Percentiles rank a stretch among this genome's conserved stretches.
phyloP scores from a whole-genome alignment of 1,140 invertebrate species.

The Daktulosphaira vitifoliae region DNA sequence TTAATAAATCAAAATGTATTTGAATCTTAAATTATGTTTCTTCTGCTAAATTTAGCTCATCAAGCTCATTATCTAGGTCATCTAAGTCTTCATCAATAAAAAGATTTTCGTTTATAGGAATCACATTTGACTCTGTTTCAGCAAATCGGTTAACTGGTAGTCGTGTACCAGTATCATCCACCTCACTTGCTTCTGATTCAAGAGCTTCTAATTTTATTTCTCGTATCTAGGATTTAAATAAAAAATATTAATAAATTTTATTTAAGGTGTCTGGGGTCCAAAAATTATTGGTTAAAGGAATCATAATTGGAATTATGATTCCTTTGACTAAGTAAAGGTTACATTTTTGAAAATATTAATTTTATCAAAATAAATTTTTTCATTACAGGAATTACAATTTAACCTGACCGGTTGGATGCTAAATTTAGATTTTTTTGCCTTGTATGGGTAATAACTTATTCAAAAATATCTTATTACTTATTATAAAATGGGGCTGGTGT shows the following conservation, averaged over 20 bases:
- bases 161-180: constrained; percentile 49
- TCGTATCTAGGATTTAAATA: constrained; percentile 3
- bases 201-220: constrained; percentile 65
- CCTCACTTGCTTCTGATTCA: constrained; percentile 61
- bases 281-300: too few relatives aligned
- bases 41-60: constrained; percentile 45
- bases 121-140: constrained; percentile 43
- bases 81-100: constrained; percentile 78
- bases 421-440: too few relatives aligned
- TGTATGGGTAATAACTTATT: too few relatives aligned
- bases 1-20: background rate
- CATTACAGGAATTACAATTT: too few relatives aligned
- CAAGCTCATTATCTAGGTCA: constrained; percentile 72
- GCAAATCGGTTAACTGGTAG: constrained; percentile 45
- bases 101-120: constrained; percentile 88
- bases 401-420: too few relatives aligned
- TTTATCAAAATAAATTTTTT: background rate
- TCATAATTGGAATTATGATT: background rate
- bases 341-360: background rate
- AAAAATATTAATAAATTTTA: background rate
- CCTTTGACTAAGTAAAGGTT: background rate
- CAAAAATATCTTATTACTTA: too few relatives aligned
- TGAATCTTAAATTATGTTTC: background rate
- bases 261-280: too few relatives aligned
- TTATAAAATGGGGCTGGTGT: too few relatives aligned